Percentiles rank a stretch among this genome's conserved stretches.
phyloP scores from a whole-genome alignment of 2,113 vertebrate genomes.

The Otis tarda region DNA sequence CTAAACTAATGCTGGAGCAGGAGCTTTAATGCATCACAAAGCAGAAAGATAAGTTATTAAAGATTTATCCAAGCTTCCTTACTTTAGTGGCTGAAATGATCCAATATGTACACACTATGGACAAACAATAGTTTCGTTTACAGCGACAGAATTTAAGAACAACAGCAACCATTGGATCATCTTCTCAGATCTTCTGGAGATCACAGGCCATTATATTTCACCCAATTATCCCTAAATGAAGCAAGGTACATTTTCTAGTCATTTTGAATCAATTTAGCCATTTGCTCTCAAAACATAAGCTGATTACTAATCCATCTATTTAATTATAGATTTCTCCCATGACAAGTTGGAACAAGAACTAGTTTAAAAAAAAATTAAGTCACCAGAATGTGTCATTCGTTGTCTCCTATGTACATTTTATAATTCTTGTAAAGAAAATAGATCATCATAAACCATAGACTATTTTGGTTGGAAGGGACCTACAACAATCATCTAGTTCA shows the following conservation, averaged over 20 bases:
- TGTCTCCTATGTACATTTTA: not conserved
- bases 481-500: too few relatives aligned
- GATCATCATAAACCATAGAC: not conserved
- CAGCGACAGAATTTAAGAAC: not conserved
- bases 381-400: not conserved
- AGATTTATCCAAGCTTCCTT: constrained; percentile 33
- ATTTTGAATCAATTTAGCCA: constrained; percentile 10
- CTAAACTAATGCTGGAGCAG: not conserved
- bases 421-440: not conserved
- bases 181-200: not conserved
- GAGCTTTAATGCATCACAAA: not conserved
- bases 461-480: not conserved
- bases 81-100: not conserved
- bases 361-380: constrained; percentile 11
- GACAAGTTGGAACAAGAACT: not conserved
- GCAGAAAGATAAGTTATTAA: constrained; percentile 19
- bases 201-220: not conserved
- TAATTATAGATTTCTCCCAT: constrained; percentile 13
- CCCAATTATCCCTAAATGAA: not conserved
- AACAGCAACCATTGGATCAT: not conserved
- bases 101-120: not conserved
- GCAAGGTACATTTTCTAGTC: not conserved
- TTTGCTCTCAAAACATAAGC: constrained; percentile 18
- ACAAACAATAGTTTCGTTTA: not conserved
- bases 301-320: constrained; percentile 1